phyloP scores from a whole-genome alignment of 2,797 vertebrate species.

The Eutrigla gurnardus region DNA sequence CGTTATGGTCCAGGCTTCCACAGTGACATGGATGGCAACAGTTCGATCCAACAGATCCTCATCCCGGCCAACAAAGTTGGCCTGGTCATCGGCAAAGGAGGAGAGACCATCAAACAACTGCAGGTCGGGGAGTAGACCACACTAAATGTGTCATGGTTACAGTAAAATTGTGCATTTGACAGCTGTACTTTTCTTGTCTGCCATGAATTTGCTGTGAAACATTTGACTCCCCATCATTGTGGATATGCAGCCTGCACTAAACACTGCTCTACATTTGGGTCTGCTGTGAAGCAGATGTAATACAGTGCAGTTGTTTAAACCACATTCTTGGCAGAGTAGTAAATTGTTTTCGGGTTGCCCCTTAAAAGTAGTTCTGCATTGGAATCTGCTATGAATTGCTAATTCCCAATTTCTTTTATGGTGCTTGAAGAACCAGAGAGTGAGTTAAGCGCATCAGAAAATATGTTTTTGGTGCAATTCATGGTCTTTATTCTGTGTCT shows the following conservation, averaged over 20 bases:
- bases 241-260: background rate
- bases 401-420: background rate
- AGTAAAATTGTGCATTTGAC: background rate
- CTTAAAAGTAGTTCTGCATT: background rate
- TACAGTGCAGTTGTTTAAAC: background rate
- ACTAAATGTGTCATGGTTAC: background rate
- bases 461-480: background rate
- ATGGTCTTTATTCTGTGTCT: too few relatives aligned
- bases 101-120: conserved; percentile 98
- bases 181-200: background rate
- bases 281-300: background rate
- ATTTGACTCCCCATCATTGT: background rate
- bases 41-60: conserved; percentile 94
- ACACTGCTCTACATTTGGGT: background rate
- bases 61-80: conserved; percentile 99
- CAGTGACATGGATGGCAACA: conserved; percentile 92
- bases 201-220: background rate
- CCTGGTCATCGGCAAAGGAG: conserved; percentile 98
- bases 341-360: background rate
- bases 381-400: background rate
- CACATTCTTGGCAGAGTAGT: background rate
- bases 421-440: background rate
- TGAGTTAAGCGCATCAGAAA: background rate
- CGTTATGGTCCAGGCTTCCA: conserved; percentile 97
- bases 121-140: conserved; percentile 84